Conservation (phyloP, 1,140 invertebrate species). For the Drosophila bipectinata region DNA sequence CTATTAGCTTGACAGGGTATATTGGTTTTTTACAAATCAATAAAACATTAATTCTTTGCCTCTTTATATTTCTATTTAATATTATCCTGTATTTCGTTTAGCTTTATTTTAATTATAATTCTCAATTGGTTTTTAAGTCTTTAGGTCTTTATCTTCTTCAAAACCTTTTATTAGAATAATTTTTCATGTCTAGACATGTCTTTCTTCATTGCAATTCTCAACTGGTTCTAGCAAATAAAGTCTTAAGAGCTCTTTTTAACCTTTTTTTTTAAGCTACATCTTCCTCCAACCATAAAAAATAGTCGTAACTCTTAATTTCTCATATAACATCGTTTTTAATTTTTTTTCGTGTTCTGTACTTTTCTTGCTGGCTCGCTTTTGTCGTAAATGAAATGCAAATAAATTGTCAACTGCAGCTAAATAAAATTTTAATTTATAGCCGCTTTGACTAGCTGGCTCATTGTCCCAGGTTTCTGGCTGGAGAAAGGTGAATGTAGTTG, state of each 20-base stretch:
- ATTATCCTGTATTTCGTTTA: no score
- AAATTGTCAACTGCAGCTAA: conserved; percentile 80
- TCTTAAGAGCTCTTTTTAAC: not conserved
- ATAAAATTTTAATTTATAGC: conserved; percentile 80
- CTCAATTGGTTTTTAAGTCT: no score
- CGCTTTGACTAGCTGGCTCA: conserved; percentile 54
- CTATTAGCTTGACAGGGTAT: not conserved
- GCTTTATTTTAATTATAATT: no score
- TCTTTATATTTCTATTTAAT: no score
- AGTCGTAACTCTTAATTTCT: not conserved
- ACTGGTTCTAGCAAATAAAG: not conserved
- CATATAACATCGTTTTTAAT: not conserved
- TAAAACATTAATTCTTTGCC: no score
- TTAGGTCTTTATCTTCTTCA: no score
- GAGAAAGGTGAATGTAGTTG: conserved; percentile 12
- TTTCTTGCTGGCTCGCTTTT: conserved; percentile 34
- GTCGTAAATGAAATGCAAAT: conserved; percentile 80
- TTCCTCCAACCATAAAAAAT: not conserved
- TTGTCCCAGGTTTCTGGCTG: not conserved
- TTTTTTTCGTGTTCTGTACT: not conserved
- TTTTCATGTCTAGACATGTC: no score
- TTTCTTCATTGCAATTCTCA: not conserved
- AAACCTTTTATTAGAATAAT: no score
- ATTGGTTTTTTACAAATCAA: no score
- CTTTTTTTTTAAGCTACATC: no score